phyloP scores from a whole-genome alignment of 2,113 vertebrate genomes.

The Myiozetetes cayanensis region DNA sequence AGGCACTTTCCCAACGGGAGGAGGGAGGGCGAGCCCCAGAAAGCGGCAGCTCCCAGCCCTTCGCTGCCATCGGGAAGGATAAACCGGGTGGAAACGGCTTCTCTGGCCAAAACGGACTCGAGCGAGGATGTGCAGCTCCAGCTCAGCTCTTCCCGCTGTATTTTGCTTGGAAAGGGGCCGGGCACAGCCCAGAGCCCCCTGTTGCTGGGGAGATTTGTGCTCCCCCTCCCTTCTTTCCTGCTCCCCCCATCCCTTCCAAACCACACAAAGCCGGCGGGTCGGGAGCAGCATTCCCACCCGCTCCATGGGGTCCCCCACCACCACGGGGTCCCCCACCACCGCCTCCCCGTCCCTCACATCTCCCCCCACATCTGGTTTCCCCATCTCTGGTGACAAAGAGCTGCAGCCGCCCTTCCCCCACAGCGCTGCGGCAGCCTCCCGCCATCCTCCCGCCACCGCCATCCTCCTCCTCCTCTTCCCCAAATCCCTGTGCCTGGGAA shows the following conservation, averaged over 20 bases:
- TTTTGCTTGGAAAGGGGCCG: slow-evolving; percentile 36
- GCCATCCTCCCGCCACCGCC: background rate
- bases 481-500: background rate
- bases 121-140: background rate
- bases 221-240: background rate
- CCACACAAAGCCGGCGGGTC: slow-evolving; percentile 26
- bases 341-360: background rate
- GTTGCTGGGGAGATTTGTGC: slow-evolving; percentile 53
- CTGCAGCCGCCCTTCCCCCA: slow-evolving; percentile 57
- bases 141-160: background rate
- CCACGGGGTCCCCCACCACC: background rate
- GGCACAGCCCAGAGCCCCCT: slow-evolving; percentile 13
- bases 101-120: background rate
- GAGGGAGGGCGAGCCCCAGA: background rate
- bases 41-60: background rate
- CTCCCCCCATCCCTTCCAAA: background rate
- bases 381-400: slow-evolving; percentile 55
- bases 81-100: background rate
- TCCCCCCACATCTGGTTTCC: slow-evolving; percentile 38
- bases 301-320: background rate
- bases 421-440: slow-evolving; percentile 22
- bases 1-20: background rate
- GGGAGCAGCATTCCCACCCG: background rate
- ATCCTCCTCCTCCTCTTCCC: background rate
- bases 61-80: background rate